Percentiles rank a stretch among this genome's conserved stretches.
Evolutionary conservation across 35 echinoderm and acorn worm genomes (phyloP).

Genomic region (Chiridota heheva): DNA sequence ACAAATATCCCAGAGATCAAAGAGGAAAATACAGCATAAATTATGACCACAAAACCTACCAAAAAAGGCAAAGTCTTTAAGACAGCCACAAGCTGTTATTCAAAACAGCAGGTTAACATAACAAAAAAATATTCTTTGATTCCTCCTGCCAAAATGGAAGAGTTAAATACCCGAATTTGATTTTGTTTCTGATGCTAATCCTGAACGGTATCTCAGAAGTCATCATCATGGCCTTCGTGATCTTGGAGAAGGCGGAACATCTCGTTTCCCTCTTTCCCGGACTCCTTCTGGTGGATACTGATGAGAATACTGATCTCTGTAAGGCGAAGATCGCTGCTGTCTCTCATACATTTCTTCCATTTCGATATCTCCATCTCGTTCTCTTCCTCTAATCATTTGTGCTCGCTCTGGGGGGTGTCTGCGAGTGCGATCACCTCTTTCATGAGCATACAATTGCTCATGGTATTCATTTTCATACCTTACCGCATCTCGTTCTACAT

Average conservation of each 20-base stretch:
- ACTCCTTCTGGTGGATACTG: slow-evolving; percentile 57
- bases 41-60: too few species aligned
- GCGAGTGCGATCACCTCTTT: slow-evolving; percentile 33
- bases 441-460: slow-evolving; percentile 38
- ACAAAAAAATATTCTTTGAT: too few species aligned
- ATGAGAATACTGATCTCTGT: slow-evolving; percentile 71
- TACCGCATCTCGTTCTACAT: slow-evolving; percentile 81
- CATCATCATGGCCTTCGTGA: slow-evolving; percentile 54
- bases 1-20: too few species aligned
- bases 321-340: slow-evolving; percentile 45
- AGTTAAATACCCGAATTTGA: too few species aligned
- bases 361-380: slow-evolving; percentile 83
- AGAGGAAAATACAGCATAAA: too few species aligned
- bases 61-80: too few species aligned
- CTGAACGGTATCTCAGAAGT: too few species aligned
- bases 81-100: too few species aligned
- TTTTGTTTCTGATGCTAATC: too few species aligned
- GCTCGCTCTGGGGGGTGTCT: slow-evolving; percentile 35
- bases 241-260: slow-evolving; percentile 66
- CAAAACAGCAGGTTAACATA: too few species aligned
- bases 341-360: slow-evolving; percentile 93
- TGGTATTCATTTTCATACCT: slow-evolving; percentile 90
- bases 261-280: slow-evolving; percentile 65
- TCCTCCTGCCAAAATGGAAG: too few species aligned
- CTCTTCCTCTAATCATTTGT: slow-evolving; percentile 32